A percentile compares a stretch with the other conserved stretches of the same genome.
Conservation (phyloP, 2,113 vertebrate species). For the Paradoxurus hermaphroditus region DNA sequence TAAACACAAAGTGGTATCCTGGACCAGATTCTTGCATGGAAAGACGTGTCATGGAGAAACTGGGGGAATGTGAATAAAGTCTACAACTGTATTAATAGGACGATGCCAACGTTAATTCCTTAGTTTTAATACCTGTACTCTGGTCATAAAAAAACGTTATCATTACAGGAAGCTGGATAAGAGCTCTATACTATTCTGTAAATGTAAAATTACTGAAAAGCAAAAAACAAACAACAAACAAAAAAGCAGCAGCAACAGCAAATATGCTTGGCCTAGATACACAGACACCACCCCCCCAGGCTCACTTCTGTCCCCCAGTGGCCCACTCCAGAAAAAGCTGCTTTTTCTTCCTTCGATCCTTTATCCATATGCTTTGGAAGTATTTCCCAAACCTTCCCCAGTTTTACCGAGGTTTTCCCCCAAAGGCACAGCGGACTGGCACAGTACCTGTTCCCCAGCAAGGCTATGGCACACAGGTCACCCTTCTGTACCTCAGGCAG, state of each 20-base stretch:
- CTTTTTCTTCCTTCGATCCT: neutral
- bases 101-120: neutral
- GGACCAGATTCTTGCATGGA: neutral
- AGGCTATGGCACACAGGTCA: slow-evolving; percentile 88
- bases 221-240: neutral
- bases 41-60: neutral
- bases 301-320: neutral
- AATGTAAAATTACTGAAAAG: neutral
- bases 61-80: neutral
- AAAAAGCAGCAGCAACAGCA: neutral
- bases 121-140: neutral
- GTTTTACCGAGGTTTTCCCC: neutral
- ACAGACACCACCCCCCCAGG: neutral
- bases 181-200: neutral
- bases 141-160: neutral
- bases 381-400: neutral
- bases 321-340: neutral
- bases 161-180: neutral
- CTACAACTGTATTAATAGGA: neutral
- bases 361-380: neutral
- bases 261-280: neutral
- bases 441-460: slow-evolving; percentile 91
- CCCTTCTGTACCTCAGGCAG: slow-evolving; percentile 83
- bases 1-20: too few species aligned
- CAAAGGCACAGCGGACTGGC: neutral